Evolutionary conservation across 1,140 invertebrate species (phyloP).

Genomic region (Drosophila funebris): DNA sequence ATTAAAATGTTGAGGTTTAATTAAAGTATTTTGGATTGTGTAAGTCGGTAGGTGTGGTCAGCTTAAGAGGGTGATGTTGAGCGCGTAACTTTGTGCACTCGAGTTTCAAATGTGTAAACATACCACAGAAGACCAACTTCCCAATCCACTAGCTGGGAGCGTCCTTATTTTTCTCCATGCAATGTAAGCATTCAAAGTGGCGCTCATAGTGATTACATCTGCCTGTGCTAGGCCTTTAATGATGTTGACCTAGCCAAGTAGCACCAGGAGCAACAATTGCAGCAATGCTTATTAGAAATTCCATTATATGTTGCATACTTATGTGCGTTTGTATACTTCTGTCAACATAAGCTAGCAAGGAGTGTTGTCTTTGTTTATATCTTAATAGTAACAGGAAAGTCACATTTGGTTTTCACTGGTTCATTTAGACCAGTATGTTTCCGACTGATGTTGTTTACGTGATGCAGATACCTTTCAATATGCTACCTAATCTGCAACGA

Average conservation of each 20-base stretch:
- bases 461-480: conserved; percentile 69
- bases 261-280: conserved; percentile 25
- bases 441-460: conserved; percentile 1
- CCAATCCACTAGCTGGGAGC: background rate
- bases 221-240: conserved; percentile 40
- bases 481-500: conserved; percentile 31
- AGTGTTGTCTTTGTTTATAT: conserved; percentile 34
- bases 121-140: background rate
- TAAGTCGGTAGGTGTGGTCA: background rate
- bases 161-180: conserved; percentile 3
- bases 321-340: conserved; percentile 52
- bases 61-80: conserved; percentile 46
- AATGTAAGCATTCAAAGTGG: conserved; percentile 37
- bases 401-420: conserved; percentile 22
- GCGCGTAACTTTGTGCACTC: conserved; percentile 43
- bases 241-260: conserved; percentile 54
- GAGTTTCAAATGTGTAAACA: conserved; percentile 1
- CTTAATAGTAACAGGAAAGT: conserved; percentile 14
- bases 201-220: conserved; percentile 48
- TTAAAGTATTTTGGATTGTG: conserved; percentile 60
- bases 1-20: conserved; percentile 61
- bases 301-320: conserved; percentile 69
- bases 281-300: conserved; percentile 72
- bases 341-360: conserved; percentile 58
- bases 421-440: conserved; percentile 15